Conservation (phyloP, 2,113 vertebrate species). For the Rhinolophus sinicus region DNA sequence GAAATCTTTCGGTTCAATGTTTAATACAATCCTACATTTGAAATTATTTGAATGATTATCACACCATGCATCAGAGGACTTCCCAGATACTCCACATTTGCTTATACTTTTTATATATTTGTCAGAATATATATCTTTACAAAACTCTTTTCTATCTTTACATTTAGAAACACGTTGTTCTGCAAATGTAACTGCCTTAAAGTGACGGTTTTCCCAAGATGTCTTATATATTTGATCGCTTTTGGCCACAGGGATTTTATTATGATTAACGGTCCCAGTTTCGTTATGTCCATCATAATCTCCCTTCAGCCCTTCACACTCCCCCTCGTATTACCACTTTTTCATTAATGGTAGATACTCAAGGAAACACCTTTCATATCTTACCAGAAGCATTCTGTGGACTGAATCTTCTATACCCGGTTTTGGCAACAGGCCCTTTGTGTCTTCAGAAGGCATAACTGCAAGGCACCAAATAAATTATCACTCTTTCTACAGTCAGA, state of each 20-base stretch:
- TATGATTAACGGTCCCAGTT: not conserved
- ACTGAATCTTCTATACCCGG: not conserved
- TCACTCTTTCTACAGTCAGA: not conserved
- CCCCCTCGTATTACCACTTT: not conserved
- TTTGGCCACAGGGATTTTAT: not conserved
- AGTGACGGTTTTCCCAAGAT: not conserved
- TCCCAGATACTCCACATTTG: no score
- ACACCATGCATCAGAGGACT: no score
- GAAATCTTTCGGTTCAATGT: no score
- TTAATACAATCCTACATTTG: no score
- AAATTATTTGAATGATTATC: no score
- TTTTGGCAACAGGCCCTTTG: not conserved
- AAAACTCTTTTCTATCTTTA: no score
- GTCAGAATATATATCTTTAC: no score
- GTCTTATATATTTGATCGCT: not conserved
- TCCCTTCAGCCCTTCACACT: not conserved
- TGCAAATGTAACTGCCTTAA: not conserved
- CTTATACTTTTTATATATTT: no score
- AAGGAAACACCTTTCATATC: not conserved
- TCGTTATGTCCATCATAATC: not conserved
- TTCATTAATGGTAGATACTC: not conserved
- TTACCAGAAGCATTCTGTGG: not conserved
- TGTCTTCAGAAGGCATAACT: not conserved
- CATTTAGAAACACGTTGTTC: not conserved
- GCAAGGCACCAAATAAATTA: not conserved